phyloP scores from a whole-genome alignment of 2,797 vertebrate species.

The Aselliscus stoliczkanus region DNA sequence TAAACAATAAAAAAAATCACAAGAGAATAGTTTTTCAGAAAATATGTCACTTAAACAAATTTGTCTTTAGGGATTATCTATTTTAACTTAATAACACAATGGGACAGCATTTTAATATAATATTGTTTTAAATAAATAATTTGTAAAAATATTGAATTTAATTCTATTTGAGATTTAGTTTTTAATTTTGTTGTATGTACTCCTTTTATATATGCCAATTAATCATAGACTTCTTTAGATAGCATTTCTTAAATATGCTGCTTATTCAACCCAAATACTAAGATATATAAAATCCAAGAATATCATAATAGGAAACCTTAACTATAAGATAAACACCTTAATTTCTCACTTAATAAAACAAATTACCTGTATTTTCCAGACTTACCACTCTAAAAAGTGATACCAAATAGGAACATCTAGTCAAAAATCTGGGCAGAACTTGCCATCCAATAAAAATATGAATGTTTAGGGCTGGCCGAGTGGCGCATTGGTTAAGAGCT shows the following conservation, averaged over 20 bases:
- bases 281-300: not conserved
- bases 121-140: not conserved
- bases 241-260: not conserved
- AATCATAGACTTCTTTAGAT: not conserved
- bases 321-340: not conserved
- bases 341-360: not conserved
- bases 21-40: not conserved
- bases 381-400: not conserved
- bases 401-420: not conserved
- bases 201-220: not conserved
- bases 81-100: not conserved
- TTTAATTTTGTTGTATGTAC: not conserved
- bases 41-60: not conserved
- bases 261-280: not conserved
- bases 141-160: not conserved
- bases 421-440: not conserved
- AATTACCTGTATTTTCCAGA: not conserved
- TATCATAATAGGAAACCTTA: not conserved
- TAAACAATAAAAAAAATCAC: not conserved
- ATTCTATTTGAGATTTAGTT: not conserved
- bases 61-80: not conserved
- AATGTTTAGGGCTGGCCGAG: too few species aligned
- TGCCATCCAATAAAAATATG: not conserved
- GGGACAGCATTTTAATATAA: not conserved
- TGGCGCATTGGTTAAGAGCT: too few species aligned